Conservation (phyloP, 2,113 vertebrate genomes). For the Tor tambroides region DNA sequence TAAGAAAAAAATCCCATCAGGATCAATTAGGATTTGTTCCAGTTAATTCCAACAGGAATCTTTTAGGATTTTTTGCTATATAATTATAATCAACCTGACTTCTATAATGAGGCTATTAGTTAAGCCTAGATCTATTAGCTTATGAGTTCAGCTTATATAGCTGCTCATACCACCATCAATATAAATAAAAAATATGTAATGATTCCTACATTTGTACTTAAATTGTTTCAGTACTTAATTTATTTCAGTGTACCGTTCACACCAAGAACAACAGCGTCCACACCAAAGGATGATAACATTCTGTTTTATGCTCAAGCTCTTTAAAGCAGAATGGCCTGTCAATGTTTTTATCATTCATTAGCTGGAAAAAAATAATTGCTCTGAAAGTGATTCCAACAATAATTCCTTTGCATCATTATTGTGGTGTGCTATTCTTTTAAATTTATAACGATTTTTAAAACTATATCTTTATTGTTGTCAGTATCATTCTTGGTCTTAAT, state of each 20-base stretch:
- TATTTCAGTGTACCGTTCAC: not conserved
- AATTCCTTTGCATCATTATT: too few species aligned
- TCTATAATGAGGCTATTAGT: too few species aligned
- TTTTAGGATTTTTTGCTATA: too few species aligned
- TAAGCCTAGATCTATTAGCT: not conserved
- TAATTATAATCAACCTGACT: not conserved
- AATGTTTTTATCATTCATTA: not conserved
- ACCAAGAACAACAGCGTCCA: too few species aligned
- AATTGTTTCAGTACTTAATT: not conserved
- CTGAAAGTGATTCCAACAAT: too few species aligned
- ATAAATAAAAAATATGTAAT: not conserved
- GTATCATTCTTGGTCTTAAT: not conserved
- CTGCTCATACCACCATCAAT: not conserved
- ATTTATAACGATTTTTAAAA: too few species aligned
- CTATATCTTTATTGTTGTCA: not conserved
- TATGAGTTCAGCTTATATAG: not conserved
- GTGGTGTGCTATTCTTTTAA: too few species aligned
- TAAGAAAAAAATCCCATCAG: not conserved
- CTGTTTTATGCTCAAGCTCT: not conserved
- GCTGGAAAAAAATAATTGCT: too few species aligned
- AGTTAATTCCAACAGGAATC: too few species aligned
- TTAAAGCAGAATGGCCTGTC: too few species aligned
- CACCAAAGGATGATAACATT: not conserved
- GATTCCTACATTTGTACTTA: not conserved
- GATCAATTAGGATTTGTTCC: too few species aligned